Conservation (phyloP, 1,140 invertebrate species). For the Rhynchophorus ferrugineus region DNA sequence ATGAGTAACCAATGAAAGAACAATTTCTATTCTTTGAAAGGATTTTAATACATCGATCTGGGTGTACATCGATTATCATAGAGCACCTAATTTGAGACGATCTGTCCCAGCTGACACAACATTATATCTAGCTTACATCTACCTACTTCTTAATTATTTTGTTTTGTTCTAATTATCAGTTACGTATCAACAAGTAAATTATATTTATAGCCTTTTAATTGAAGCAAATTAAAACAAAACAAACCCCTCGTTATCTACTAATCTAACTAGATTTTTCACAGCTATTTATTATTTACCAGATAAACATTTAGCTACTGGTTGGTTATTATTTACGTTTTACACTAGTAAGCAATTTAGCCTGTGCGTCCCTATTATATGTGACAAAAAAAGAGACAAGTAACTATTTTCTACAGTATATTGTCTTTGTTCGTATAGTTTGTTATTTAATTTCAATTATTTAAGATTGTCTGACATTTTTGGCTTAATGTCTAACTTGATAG, state of each 20-base stretch:
- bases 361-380: too few species aligned
- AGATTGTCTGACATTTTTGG: neutral
- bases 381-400: too few species aligned
- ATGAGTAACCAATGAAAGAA: constrained; percentile 6
- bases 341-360: too few species aligned
- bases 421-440: neutral
- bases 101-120: constrained; percentile 42
- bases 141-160: neutral
- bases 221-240: too few species aligned
- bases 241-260: neutral
- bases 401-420: neutral
- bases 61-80: constrained; percentile 24
- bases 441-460: neutral
- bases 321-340: too few species aligned
- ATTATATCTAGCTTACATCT: too few species aligned
- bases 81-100: constrained; percentile 32
- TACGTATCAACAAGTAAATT: too few species aligned
- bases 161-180: neutral
- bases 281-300: neutral
- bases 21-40: constrained; percentile 8
- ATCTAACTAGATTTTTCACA: constrained; percentile 1
- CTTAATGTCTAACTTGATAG: too few species aligned
- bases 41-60: constrained; percentile 7
- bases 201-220: too few species aligned
- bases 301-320: constrained; percentile 1